Evolutionary conservation across 2,888 invertebrate species (phyloP), one percentile per base, ranked within the genome.

Genomic region (Leucophenga maculata): DNA sequence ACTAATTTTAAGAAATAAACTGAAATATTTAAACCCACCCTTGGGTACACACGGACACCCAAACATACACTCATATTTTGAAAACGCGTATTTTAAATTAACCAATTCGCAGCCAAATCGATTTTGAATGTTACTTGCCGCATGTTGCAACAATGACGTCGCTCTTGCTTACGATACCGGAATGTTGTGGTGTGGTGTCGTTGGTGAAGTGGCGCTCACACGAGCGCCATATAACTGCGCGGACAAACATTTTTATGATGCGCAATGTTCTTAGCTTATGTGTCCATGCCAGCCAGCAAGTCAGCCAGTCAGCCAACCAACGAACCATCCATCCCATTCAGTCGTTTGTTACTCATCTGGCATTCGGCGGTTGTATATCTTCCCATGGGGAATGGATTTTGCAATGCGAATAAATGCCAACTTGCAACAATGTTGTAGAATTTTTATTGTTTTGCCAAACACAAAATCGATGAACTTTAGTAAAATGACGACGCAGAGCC

Each of bases 211-310:
- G 83, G 83, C 83, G 85, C 85, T 83, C 80, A 74, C 76, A 74
- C 75, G 83, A 83, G 85, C 83, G 83, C 85, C 83, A 83, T 85
- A 83, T 83, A 83, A 83, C 82, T 78, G 82, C 81, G 83, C 84
- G 81, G 83, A 81, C 75, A 81, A 84, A 83, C 85, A 83, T 79
- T 84, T 83, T 85, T 83, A 83, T 78, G 84, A 85, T 48, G 31
- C 14, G 50, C 39, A 39, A 39, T 39, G 39, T 39, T 39, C 39
- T 39, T 39, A 11, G 39, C 11, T 39, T 39, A 39, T 39, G 8
- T 39, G 8, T 39, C 39, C 39, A 11, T 11, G 3, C 39, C 39
- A 39, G 1, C 39, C 39, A 39, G 8, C 54, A 18, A 31, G 20
- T 16, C 54, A 11, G 74, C 79, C 55, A 22, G 69, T 46, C 46